Conservation (phyloP, 2,113 vertebrate species). For the Piliocolobus tephrosceles region DNA sequence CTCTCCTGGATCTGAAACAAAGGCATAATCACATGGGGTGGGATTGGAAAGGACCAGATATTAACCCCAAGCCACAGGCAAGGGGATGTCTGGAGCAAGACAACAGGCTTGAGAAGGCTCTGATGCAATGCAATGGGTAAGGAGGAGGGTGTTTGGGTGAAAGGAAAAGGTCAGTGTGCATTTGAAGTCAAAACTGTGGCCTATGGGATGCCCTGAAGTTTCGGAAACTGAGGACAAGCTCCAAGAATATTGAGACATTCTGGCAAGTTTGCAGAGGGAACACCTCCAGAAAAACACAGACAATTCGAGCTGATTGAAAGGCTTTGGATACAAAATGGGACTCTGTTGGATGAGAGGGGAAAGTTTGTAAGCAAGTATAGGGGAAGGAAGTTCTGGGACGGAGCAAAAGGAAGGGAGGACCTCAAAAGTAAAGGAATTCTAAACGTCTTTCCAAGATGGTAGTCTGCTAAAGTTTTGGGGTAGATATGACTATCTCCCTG, state of each 20-base stretch:
- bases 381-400: not conserved
- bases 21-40: slow-evolving; percentile 52
- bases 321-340: slow-evolving; percentile 37
- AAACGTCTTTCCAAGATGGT: not conserved
- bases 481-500: not conserved
- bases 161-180: slow-evolving; percentile 58
- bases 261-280: slow-evolving; percentile 57
- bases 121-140: slow-evolving; percentile 35
- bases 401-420: slow-evolving; percentile 4
- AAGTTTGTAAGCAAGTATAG: slow-evolving; percentile 32
- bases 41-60: slow-evolving; percentile 54
- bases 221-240: slow-evolving; percentile 61
- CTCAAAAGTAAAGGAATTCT: slow-evolving; percentile 9
- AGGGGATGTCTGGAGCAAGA: slow-evolving; percentile 39
- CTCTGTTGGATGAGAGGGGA: not conserved
- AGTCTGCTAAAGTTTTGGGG: not conserved
- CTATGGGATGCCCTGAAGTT: slow-evolving; percentile 47
- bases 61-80: slow-evolving; percentile 52
- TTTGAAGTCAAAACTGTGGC: slow-evolving; percentile 51
- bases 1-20: slow-evolving; percentile 66
- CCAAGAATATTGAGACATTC: slow-evolving; percentile 66
- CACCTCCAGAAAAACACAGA: slow-evolving; percentile 53
- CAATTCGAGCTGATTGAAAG: slow-evolving; percentile 31
- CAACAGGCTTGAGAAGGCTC: not conserved
- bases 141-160: slow-evolving; percentile 17